Evolutionary conservation across 2,888 invertebrate genomes (phyloP), one percentile per base, ranked within the genome.

Genomic region (Cantharis lateralis): DNA sequence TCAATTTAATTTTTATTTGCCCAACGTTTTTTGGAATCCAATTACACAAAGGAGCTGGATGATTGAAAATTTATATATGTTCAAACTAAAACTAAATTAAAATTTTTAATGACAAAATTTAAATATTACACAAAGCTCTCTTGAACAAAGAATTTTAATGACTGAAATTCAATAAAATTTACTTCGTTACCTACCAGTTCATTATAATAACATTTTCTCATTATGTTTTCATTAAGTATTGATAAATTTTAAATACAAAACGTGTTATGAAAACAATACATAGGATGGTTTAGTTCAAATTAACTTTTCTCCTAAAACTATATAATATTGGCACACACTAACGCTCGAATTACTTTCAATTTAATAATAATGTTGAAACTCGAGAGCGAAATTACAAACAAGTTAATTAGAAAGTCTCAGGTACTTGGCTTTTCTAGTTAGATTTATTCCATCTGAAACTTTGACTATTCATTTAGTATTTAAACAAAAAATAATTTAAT

Each of bases 381-480:
- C 74, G 26, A 75, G 70, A 70, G 70, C 74, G 71, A 75, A 75
- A 75, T 75, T 75, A 71, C 74, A 75, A 71, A 64, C 74, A 71
- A 70, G 70, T 71, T 75, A 75, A 75, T 75, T 70, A 75, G 66
- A 66, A 70, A 9, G 48, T 48, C 7, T 48, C n/a, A 48, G 7
- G n/a, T 48, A 48, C 70, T 15, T 71, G 61, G 69, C 3, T 69
- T 61, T 74, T 74, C 69, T 28, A 20, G 62, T 16, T 26, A n/a
- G 1, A 73, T 72, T 72, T 48, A 66, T 48, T n/a, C n/a, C 9
- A 2, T n/a, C 48, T 48, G 7, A n/a, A n/a, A 9, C 2, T n/a
- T 48, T n/a, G n/a, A 48, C 48, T 13, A n/a, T n/a, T 48, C n/a
- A 48, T 48, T 18, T 24, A 24, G 1, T 48, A 48, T n/a, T 48